Evolutionary conservation across 2,113 vertebrate species (phyloP).

Genomic region (Corythornis vintsioides): DNA sequence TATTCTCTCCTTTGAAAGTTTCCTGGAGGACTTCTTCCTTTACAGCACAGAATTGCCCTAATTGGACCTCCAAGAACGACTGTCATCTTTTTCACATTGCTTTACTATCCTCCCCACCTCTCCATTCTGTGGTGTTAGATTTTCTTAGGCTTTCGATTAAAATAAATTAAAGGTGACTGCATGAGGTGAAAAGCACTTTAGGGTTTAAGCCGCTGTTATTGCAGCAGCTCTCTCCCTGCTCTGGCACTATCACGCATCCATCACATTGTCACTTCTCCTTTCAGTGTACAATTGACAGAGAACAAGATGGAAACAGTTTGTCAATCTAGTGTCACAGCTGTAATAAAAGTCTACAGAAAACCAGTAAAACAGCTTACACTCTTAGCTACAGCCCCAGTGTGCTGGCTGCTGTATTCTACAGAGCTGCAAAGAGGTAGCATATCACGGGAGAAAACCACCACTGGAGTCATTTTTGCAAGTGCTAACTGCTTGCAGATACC

Average conservation of each 20-base stretch:
- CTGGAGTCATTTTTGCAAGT: background rate
- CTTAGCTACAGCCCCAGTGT: conserved; percentile 45
- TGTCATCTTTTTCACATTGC: conserved; percentile 5
- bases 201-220: conserved; percentile 54
- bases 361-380: conserved; percentile 73
- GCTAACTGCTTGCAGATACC: background rate
- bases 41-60: conserved; percentile 68
- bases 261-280: conserved; percentile 75
- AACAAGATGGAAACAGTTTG: conserved; percentile 80
- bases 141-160: conserved; percentile 58
- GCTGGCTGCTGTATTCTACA: conserved; percentile 52
- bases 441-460: conserved; percentile 51
- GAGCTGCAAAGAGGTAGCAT: conserved; percentile 55
- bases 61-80: conserved; percentile 56
- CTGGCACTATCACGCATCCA: conserved; percentile 71
- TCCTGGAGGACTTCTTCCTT: conserved; percentile 71
- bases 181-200: conserved; percentile 40
- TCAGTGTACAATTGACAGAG: conserved; percentile 76
- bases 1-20: conserved; percentile 66
- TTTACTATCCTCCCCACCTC: conserved; percentile 2
- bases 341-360: conserved; percentile 80
- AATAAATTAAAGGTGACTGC: conserved; percentile 64
- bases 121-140: background rate
- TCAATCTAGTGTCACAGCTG: conserved; percentile 79
- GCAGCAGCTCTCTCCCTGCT: conserved; percentile 57